These are phyloP conservation scores for Parasteatoda lunata DNA, from an alignment of 2,888 invertebrate species.

Conservation along the genomic window DNA sequence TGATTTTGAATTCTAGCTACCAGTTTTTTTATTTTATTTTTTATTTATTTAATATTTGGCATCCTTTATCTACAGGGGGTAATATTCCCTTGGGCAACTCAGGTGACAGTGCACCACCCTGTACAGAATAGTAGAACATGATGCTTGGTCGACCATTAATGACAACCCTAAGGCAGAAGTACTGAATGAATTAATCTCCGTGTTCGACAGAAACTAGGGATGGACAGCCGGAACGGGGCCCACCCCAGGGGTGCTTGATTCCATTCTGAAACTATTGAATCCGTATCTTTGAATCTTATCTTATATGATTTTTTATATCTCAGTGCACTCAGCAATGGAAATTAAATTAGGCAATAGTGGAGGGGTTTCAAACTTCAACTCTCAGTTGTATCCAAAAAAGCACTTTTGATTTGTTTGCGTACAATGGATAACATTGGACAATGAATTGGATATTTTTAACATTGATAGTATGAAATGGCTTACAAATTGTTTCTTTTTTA, in stretches of 20 bases:
- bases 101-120: constrained; percentile 49
- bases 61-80: constrained; percentile 36
- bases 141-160: constrained; percentile 60
- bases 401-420: not conserved
- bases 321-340: not conserved
- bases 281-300: not conserved
- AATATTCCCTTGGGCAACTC: constrained; percentile 53
- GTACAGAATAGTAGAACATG: constrained; percentile 34
- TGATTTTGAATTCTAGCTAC: constrained; percentile 25
- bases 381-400: not conserved
- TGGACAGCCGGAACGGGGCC: constrained; percentile 37
- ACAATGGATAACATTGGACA: not conserved
- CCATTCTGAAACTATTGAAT: not conserved
- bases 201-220: constrained; percentile 13
- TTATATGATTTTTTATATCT: too few relatives aligned
- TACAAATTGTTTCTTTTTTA: too few relatives aligned
- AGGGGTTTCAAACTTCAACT: not conserved
- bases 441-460: not conserved
- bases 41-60: constrained; percentile 32
- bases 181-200: constrained; percentile 30
- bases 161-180: constrained; percentile 50
- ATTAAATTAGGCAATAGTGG: not conserved
- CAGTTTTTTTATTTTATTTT: constrained; percentile 5
- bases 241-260: constrained; percentile 22
- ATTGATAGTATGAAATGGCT: not conserved